Percentiles rank a stretch among this genome's conserved stretches.
These are phyloP conservation scores for Saturnia japonica DNA, from an alignment of 2,888 invertebrate species.

Conservation along the genomic window DNA sequence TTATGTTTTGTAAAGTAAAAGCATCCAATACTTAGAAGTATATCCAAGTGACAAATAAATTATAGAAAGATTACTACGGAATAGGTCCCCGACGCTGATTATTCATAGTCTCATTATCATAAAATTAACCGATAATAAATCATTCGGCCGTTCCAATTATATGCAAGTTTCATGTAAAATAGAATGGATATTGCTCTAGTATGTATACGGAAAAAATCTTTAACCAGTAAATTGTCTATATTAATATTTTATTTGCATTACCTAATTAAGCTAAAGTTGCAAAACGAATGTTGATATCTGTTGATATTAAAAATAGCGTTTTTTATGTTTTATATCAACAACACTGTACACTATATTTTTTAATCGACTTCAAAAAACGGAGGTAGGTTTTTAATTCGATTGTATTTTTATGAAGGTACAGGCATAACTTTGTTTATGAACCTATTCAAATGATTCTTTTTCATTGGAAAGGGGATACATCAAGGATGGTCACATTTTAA, in stretches of 20 bases:
- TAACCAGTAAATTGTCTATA: constrained; percentile 6
- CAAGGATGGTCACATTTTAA: too few relatives aligned
- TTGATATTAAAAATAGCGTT: background rate
- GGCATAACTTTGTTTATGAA: too few relatives aligned
- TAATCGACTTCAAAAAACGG: background rate
- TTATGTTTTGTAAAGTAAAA: background rate
- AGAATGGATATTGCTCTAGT: constrained; percentile 43
- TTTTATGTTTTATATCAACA: background rate
- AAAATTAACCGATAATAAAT: constrained; percentile 79
- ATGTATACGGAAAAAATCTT: constrained; percentile 60
- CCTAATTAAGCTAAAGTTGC: background rate
- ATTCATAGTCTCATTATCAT: constrained; percentile 78
- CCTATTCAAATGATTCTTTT: too few relatives aligned
- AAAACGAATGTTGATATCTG: background rate
- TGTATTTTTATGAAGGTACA: too few relatives aligned
- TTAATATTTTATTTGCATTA: constrained; percentile 11
- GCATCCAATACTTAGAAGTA: background rate
- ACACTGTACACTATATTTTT: background rate
- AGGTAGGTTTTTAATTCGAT: too few relatives aligned
- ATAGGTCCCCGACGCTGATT: constrained; percentile 56
- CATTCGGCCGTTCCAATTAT: constrained; percentile 70
- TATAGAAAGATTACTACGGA: constrained; percentile 30
- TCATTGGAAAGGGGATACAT: too few relatives aligned
- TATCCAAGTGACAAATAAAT: background rate
- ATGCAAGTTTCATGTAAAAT: constrained; percentile 47